Percentiles rank a stretch among this genome's conserved stretches.
Conservation (phyloP, 30 jellyfish, hydroid and myxozoan genomes). For the Aurelia coerulea region DNA sequence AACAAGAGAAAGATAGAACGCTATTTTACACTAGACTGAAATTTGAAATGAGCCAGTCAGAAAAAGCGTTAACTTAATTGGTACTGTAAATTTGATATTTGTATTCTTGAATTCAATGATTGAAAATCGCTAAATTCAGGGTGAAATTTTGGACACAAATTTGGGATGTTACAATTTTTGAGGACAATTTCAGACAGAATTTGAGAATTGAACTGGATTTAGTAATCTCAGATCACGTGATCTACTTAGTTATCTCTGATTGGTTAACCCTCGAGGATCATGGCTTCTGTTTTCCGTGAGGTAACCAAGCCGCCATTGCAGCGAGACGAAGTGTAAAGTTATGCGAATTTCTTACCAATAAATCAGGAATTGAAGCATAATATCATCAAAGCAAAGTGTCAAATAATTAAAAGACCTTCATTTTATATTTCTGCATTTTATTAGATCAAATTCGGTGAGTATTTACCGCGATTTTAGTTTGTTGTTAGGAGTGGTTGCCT, state of each 20-base stretch:
- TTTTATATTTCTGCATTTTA: not conserved
- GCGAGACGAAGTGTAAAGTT: not conserved
- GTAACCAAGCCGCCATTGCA: constrained; percentile 45
- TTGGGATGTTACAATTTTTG: no score
- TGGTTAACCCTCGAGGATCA: constrained; percentile 4
- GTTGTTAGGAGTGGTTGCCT: no score
- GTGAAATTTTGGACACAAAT: no score
- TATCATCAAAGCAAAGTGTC: not conserved
- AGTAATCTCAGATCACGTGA: constrained; percentile 29
- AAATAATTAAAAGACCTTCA: not conserved
- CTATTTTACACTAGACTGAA: no score
- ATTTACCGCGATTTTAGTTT: not conserved
- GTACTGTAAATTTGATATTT: no score
- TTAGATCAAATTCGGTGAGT: not conserved
- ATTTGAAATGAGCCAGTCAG: no score
- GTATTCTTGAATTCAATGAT: no score
- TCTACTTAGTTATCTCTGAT: not conserved
- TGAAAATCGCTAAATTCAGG: no score
- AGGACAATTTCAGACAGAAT: no score
- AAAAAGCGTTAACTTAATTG: no score
- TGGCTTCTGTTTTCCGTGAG: constrained; percentile 47
- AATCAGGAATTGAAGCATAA: not conserved
- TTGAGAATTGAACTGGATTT: constrained; percentile 23
- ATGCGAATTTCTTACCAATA: not conserved
- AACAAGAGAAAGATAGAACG: no score